Conservation (phyloP, 2,797 vertebrate species). For the Nyctibius grandis region DNA sequence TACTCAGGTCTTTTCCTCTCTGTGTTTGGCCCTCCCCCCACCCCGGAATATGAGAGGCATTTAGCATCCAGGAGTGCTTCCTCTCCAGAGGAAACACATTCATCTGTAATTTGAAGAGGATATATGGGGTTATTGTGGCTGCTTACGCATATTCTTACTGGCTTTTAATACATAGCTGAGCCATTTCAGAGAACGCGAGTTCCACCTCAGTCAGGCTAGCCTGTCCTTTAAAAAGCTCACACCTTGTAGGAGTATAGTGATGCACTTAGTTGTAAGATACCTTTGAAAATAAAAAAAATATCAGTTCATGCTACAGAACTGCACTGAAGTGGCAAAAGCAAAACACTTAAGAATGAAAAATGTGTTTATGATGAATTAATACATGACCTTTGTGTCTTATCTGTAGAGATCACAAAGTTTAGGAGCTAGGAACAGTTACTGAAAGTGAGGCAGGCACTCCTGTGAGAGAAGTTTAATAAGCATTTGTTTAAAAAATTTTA, state of each 20-base stretch:
- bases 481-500: neutral
- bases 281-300: neutral
- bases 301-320: neutral
- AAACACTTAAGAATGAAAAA: neutral
- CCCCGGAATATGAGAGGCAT: rapidly evolving
- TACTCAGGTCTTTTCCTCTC: neutral
- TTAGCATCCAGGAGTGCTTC: neutral
- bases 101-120: neutral
- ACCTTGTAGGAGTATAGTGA: neutral
- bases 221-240: neutral
- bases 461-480: neutral
- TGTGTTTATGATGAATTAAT: neutral
- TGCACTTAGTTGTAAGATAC: neutral
- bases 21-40: rapidly evolving
- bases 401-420: neutral
- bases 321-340: neutral
- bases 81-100: neutral
- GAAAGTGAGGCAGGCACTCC: neutral
- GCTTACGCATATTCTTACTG: neutral
- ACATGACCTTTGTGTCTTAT: neutral
- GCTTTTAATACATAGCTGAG: neutral
- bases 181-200: neutral
- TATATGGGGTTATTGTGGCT: neutral
- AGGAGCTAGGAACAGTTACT: neutral
- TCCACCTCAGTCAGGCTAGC: neutral